Evolutionary conservation across 2,888 invertebrate genomes (phyloP), one percentile per base, ranked within the genome.

Genomic region (Agrilus mali): DNA sequence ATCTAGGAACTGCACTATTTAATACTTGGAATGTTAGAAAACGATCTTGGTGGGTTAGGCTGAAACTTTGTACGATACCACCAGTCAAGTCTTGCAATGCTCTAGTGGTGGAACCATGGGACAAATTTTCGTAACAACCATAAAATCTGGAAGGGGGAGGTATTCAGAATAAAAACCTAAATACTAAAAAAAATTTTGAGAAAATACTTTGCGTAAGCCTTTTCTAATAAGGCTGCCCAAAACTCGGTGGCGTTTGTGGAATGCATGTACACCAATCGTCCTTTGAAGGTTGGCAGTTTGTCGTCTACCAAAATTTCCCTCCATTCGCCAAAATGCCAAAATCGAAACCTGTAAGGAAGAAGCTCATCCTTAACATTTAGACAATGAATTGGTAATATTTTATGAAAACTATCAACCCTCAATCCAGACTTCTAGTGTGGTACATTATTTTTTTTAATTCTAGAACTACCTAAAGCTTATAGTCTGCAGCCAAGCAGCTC

Each of bases 321-420:
- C 85, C 85, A 86, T 58, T 75, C 73, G 7, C 84, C 85, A 64
- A 82, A 86, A 66, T 82, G 81, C 86, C 86, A 86, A 66, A 86
- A 84, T 27, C 77, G 68, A 66, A 83, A 83, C 62, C 80, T 80
- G 64, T 34, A 61, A 61, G 42, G 47, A 45, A 41, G n/a, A 46
- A 27, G 10, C 10, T 8, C 27, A 10, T 10, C 10, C 2, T 27
- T 10, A 27, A 7, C 8, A 27, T 10, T 27, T 3, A 10, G 8
- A 10, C 2, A 27, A 27, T 10, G 2, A 10, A 22, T 22, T 7
- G 17, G 17, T 4, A 17, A 17, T 17, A 4, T 4, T 17, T 17
- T 17, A 20, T 7, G 20, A 20, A 20, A 7, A 20, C 4, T 17
- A 17, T 17, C 17, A 17, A 17, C 17, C 17, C 17, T 17, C 4